Evolutionary conservation across 2,797 vertebrate genomes (phyloP).

Genomic region (Setipinna tenuifilis): DNA sequence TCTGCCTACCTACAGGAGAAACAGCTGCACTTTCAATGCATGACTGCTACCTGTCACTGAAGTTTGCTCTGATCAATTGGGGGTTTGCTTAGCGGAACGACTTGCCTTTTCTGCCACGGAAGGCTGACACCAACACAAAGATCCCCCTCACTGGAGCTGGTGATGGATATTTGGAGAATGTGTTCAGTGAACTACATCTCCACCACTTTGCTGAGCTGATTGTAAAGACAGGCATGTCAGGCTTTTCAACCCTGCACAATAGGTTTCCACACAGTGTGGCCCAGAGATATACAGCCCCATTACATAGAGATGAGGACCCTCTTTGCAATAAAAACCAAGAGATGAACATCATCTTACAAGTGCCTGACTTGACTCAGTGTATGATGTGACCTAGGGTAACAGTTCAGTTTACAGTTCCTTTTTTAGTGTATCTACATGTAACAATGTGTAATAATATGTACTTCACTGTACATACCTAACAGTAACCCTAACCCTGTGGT

Average conservation of each 20-base stretch:
- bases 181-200: constrained; percentile 19
- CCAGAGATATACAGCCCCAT: no score
- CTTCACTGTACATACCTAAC: no score
- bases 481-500: no score
- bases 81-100: background rate
- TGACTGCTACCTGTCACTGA: constrained; percentile 45
- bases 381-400: background rate
- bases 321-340: no score
- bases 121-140: constrained; percentile 9
- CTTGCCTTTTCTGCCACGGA: background rate
- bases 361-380: background rate
- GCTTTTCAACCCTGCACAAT: background rate
- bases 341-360: background rate
- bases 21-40: constrained; percentile 50
- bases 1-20: constrained; percentile 51
- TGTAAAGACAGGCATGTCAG: background rate
- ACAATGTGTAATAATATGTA: no score
- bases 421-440: no score
- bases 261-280: background rate
- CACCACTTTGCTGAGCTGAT: constrained; percentile 4
- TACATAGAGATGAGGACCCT: no score
- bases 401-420: no score
- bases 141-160: background rate
- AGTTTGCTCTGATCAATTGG: constrained; percentile 49
- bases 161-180: constrained; percentile 21